Base-by-base conservation (phyloP, 2,113 vertebrate genomes). In the Amazona vittata region DNA sequence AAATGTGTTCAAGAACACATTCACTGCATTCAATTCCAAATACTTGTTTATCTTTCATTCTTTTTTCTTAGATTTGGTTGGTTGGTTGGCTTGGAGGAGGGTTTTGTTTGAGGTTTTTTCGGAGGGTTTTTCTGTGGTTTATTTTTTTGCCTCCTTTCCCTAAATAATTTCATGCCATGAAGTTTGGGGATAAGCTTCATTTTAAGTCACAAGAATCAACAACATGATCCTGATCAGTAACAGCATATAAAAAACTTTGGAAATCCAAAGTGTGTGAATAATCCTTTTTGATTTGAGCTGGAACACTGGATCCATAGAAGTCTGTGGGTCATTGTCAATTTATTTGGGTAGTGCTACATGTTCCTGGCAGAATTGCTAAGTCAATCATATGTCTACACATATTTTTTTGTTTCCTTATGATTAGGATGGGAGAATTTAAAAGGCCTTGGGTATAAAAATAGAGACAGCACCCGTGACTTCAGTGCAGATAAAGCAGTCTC, bases 311-410 rank as follows among this genome's bases (percentile, higher is more conserved):
- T 65, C 16, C 18, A 67, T 39, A 67, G 22, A 86, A 78, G 13
- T 2, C 13, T 25, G 2, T 28, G 15, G 12, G 20, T 49, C 44
- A 44, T 15, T 50, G 10, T n/a, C 11, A 50, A 6, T 59, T 6
- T 11, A 5, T 74, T 17, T 75, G 7, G 4, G 11, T 31, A 77
- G 14, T 10, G 5, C 5, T 53, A 26, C 2, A 12, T 4, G 1
- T 24, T 78, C 11, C 46, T 81, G 29, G 12, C 3, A 47, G 37
- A 83, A 80, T 11, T 37, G 9, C 4, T 39, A 33, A 6, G 5
- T 22, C 31, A 26, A 3, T 44, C 17, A 4, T 25, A 31, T 26
- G 9, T 29, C 16, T 57, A 25, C 5, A 20, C 2, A 12, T 68
- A 74, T 78, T 73, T n/a, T 26, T 24, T 49, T 62, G 16, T 53